Conservation (phyloP, 1,140 invertebrate genomes). For the Idris sp. region DNA sequence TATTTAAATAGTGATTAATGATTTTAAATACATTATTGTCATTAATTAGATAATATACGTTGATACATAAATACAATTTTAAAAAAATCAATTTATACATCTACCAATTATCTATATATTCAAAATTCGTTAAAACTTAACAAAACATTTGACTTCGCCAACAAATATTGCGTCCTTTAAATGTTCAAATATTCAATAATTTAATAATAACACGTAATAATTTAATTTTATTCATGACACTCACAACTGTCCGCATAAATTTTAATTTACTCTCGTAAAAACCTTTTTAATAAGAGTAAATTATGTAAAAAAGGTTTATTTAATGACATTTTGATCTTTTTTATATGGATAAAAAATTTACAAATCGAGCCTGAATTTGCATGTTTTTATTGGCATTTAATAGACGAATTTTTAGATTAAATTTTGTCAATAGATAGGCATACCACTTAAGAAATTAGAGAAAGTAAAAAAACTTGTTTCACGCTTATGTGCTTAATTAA, state of each 20-base stretch:
- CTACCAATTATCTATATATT: no score
- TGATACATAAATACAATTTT: no score
- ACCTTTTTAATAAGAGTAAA: neutral
- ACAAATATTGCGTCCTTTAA: no score
- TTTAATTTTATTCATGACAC: no score
- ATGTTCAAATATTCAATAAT: neutral
- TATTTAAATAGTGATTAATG: no score
- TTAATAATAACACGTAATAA: no score
- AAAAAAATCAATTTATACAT: no score
- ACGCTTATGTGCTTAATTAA: slow-evolving; percentile 52
- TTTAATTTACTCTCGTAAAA: neutral
- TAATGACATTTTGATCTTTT: neutral
- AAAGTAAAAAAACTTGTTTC: slow-evolving; percentile 22
- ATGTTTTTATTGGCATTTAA: slow-evolving; percentile 39
- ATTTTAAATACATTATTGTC: no score
- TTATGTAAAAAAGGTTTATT: neutral
- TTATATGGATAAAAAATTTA: slow-evolving; percentile 4
- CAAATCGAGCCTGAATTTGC: slow-evolving; percentile 12
- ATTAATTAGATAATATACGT: no score
- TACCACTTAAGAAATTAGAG: slow-evolving; percentile 31
- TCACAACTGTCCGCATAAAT: neutral
- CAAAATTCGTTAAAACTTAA: no score
- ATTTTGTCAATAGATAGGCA: slow-evolving; percentile 27
- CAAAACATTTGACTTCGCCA: no score
- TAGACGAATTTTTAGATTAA: slow-evolving; percentile 36